Evolutionary conservation across 2,888 invertebrate genomes (phyloP).

Genomic region (Eumerus sabulonum): DNA sequence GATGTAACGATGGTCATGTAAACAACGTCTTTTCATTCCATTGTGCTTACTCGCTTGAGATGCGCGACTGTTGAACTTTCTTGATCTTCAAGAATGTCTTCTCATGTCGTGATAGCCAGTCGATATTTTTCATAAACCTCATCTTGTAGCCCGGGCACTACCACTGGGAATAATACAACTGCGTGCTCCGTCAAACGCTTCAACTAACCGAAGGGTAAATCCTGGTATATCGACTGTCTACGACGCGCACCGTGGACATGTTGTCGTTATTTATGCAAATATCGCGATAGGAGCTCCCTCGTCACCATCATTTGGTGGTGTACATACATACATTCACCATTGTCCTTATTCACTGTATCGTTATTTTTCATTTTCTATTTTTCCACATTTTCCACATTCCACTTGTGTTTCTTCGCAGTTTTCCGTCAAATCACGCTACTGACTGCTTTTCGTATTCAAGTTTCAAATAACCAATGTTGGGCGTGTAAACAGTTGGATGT

Average conservation of each 20-base stretch:
- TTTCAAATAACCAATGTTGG: conserved; percentile 24
- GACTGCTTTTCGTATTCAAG: conserved; percentile 31
- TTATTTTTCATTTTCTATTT: background rate
- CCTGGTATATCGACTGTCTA: conserved; percentile 3
- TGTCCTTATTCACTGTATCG: conserved; percentile 16
- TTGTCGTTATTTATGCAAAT: conserved; percentile 50
- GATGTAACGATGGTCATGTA: background rate
- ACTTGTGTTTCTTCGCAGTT: background rate
- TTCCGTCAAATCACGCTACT: conserved; percentile 49
- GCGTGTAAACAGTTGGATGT: background rate
- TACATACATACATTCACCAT: background rate
- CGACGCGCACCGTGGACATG: background rate
- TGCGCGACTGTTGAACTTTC: conserved; percentile 69
- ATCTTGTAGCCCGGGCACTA: conserved; percentile 24
- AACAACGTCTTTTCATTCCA: conserved; percentile 15
- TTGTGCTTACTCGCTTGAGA: conserved; percentile 64
- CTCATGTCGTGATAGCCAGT: conserved; percentile 62
- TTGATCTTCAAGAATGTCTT: conserved; percentile 69
- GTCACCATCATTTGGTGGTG: conserved; percentile 26
- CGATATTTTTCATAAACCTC: conserved; percentile 68
- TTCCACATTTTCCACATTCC: background rate
- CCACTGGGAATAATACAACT: background rate
- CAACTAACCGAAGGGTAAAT: conserved; percentile 5
- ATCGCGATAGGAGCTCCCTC: conserved; percentile 52
- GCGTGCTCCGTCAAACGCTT: background rate